phyloP scores from a whole-genome alignment of 2,888 invertebrate species.

The Mesoligia furuncula region DNA sequence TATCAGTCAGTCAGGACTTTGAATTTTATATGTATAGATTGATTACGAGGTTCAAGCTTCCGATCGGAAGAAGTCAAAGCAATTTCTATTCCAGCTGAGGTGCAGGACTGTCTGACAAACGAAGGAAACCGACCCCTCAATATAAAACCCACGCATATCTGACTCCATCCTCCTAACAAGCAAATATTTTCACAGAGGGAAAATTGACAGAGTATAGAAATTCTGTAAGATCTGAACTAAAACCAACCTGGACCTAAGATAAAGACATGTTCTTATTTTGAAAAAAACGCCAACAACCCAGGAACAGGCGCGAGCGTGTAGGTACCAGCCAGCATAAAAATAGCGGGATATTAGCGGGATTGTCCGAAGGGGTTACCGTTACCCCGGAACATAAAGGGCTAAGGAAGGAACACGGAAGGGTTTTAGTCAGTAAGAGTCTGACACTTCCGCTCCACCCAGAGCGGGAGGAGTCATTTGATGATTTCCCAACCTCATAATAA shows the following conservation, averaged over 20 bases:
- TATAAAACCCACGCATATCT: neutral
- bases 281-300: neutral
- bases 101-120: neutral
- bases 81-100: neutral
- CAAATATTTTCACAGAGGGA: neutral
- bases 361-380: too few relatives aligned
- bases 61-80: neutral
- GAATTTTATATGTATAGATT: too few relatives aligned
- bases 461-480: too few relatives aligned
- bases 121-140: neutral
- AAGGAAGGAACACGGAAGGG: too few relatives aligned
- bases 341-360: too few relatives aligned
- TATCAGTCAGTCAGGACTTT: too few relatives aligned
- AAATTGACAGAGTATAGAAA: neutral
- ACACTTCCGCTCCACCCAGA: too few relatives aligned
- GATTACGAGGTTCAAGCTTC: neutral
- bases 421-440: too few relatives aligned
- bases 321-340: conserved; percentile 2
- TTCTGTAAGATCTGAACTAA: neutral
- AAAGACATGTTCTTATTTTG: neutral
- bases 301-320: neutral
- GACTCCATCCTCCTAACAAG: neutral
- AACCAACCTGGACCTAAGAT: neutral
- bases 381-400: too few relatives aligned
- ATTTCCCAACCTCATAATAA: too few relatives aligned